Base-by-base conservation (phyloP, 2,888 invertebrate species). In the Aspidiotus destructor region DNA sequence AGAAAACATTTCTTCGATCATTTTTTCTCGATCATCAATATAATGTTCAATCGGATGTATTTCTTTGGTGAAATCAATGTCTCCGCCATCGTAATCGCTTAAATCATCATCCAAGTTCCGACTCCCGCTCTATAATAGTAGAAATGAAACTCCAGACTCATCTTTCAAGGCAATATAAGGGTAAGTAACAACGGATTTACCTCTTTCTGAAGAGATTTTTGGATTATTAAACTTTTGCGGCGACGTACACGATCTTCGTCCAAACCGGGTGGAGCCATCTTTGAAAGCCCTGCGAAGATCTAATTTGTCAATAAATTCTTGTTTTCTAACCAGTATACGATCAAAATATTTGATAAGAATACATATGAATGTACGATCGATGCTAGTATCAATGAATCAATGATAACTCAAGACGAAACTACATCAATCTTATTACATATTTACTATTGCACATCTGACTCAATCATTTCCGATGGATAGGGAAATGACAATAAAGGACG, bases 1-100 rank as follows among this genome's bases (percentile, higher is more conserved):
- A 58, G 73, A 70, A 71, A 74, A 74, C 71, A 74, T 71, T 69
- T 74, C 72, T 62, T 73, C 71, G 8, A 74, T 72, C 73, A 74
- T 73, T 63, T 73, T 72, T 54, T 72, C 73, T 62, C 72, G 70
- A 69, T 74, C 73, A 54, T 72, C 69, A 7, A 72, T 62, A 65
- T 74, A 74, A 69, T 74, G 71, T 40, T 72, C 65, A 41, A 74
- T 70, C 13, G 74, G 73, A 68, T 73, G 72, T 41, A 74, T 62
- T 61, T 70, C 70, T 60, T 70, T 61, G 0, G 60, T 62, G 1
- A 71, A 61, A 60, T 72, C 71, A 7, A 73, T 63, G 28, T 71
- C 69, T 61, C 73, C 74, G 1, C 68, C 70, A 42, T 72, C 72
- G 8, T 71, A 71, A 58, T 68, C 68, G 52, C 69, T 71, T 9